Percentiles rank a stretch among this genome's conserved stretches.
Conservation (phyloP, 2,113 vertebrate genomes). For the Proteles cristata region DNA sequence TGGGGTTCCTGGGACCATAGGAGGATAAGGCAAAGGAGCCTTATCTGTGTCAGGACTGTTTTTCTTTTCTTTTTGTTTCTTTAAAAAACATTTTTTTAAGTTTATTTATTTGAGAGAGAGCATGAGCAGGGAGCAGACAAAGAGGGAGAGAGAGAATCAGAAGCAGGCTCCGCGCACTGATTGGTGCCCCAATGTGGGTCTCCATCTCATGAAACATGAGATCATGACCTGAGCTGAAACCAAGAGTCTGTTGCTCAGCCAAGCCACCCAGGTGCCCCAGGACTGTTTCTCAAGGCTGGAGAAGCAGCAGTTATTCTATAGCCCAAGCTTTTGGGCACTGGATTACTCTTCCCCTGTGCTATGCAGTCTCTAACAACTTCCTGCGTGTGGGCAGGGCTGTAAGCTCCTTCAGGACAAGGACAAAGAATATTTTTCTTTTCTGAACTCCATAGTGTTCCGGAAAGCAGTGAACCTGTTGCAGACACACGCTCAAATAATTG, state of each 20-base stretch:
- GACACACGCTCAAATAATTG: not conserved
- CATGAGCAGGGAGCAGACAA: too few species aligned
- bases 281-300: not conserved
- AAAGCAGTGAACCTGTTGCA: not conserved
- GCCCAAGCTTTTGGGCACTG: fast-evolving
- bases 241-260: too few species aligned
- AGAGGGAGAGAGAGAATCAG: too few species aligned
- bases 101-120: too few species aligned
- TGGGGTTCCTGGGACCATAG: not conserved
- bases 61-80: not conserved
- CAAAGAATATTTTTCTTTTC: not conserved
- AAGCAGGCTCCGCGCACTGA: too few species aligned
- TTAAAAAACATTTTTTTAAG: too few species aligned
- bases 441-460: not conserved
- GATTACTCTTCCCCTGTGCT: not conserved
- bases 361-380: not conserved
- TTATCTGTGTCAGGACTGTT: not conserved
- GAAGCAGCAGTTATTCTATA: too few species aligned
- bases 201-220: too few species aligned
- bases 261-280: too few species aligned
- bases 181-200: too few species aligned
- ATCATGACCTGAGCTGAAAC: too few species aligned
- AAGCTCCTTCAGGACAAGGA: not conserved
- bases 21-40: not conserved
- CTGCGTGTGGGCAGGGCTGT: not conserved